These are phyloP conservation scores for Scaptomyza cyrtandrae DNA, from an alignment of 2,888 invertebrate species.

Conservation along the genomic window DNA sequence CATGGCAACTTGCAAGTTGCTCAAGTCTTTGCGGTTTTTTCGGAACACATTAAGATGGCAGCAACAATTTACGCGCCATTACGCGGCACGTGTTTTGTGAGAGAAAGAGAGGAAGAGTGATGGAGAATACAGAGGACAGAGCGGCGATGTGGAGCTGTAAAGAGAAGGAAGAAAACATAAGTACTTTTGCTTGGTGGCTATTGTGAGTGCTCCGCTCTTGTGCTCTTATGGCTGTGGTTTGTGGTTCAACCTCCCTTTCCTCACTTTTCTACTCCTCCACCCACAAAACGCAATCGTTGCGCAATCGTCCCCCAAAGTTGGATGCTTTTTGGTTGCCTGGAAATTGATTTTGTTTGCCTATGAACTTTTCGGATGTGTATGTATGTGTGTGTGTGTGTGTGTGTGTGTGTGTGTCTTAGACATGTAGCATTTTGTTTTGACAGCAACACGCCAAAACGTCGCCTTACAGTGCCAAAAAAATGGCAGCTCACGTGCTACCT, in stretches of 20 bases:
- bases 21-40: conserved; percentile 62
- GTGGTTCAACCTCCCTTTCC: background rate
- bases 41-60: conserved; percentile 74
- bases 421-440: conserved; percentile 70
- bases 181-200: conserved; percentile 29
- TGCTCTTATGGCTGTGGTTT: conserved; percentile 27
- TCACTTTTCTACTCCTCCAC: background rate
- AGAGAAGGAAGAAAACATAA: conserved; percentile 12
- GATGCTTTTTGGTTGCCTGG: conserved; percentile 47
- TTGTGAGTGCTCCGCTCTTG: conserved; percentile 23
- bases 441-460: conserved; percentile 65
- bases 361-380: conserved; percentile 1
- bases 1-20: conserved; percentile 5
- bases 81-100: conserved; percentile 49
- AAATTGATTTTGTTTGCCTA: conserved; percentile 58
- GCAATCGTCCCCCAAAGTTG: conserved; percentile 42
- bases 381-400: conserved; percentile 15
- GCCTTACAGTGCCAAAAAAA: conserved; percentile 40
- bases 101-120: background rate
- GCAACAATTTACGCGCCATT: conserved; percentile 80
- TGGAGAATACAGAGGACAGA: background rate
- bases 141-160: too few species aligned
- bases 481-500: conserved; percentile 53
- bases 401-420: conserved; percentile 7
- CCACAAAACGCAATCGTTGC: conserved; percentile 29